Conservation (phyloP, 2,888 invertebrate species). For the Limnephilus marmoratus region DNA sequence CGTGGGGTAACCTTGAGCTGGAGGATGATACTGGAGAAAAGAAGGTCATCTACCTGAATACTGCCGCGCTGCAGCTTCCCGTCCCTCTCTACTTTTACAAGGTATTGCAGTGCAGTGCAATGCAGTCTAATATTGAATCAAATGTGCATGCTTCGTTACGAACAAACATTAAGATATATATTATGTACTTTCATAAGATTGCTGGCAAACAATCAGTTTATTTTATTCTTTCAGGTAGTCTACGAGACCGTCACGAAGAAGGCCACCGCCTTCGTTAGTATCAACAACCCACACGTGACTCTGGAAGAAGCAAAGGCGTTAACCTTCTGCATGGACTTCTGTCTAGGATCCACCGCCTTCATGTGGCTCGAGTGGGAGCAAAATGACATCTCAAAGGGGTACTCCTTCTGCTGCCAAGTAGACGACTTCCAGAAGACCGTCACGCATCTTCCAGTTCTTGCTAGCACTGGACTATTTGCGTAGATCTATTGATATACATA, state of each 20-base stretch:
- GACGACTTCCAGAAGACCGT: conserved; percentile 77
- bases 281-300: conserved; percentile 80
- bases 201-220: neutral
- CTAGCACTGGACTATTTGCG: conserved; percentile 71
- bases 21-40: neutral
- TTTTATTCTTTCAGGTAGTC: conserved; percentile 72
- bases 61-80: neutral
- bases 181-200: no score
- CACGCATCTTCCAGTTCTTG: conserved; percentile 76
- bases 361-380: conserved; percentile 80
- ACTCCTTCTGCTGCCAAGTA: conserved; percentile 81
- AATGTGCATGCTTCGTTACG: no score
- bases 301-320: conserved; percentile 71
- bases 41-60: neutral
- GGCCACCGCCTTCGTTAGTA: conserved; percentile 79
- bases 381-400: conserved; percentile 75
- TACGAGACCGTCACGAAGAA: conserved; percentile 75
- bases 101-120: neutral
- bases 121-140: no score
- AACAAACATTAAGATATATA: no score
- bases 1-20: neutral
- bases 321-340: conserved; percentile 76
- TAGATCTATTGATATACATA: conserved; percentile 62
- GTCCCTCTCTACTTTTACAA: neutral
- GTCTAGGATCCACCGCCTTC: conserved; percentile 77